These are phyloP conservation scores for Diadegma fenestrale DNA, from an alignment of 2,888 invertebrate genomes.

Conservation along the genomic window DNA sequence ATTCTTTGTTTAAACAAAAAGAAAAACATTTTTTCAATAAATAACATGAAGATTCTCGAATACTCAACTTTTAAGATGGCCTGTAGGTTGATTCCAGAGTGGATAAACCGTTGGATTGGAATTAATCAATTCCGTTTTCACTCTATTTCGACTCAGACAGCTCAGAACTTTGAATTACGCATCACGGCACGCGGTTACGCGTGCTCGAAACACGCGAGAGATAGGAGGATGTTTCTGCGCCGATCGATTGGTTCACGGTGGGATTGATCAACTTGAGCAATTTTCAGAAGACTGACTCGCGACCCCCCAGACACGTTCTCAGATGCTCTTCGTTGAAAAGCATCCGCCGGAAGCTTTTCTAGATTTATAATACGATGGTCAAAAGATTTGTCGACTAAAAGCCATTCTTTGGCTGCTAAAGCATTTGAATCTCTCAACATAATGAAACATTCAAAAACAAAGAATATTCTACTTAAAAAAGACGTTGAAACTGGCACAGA, in stretches of 20 bases:
- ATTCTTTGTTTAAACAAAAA: no score
- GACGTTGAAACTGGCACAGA: neutral
- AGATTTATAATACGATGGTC: conserved; percentile 4
- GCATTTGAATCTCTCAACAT: neutral
- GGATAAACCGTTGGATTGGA: conserved; percentile 24
- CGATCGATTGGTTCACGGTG: neutral
- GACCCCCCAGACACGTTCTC: conserved; percentile 11
- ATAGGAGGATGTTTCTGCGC: neutral
- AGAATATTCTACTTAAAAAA: no score
- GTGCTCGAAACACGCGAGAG: conserved; percentile 6
- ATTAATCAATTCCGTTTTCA: conserved; percentile 66
- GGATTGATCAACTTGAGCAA: conserved; percentile 32
- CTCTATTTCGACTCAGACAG: conserved; percentile 6
- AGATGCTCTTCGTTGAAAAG: conserved; percentile 16
- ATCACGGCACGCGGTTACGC: conserved; percentile 17
- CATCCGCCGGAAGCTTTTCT: neutral
- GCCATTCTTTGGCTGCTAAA: neutral
- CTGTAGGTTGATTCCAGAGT: neutral
- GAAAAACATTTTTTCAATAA: no score
- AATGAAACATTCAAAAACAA: no score
- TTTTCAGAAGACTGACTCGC: neutral
- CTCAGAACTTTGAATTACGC: conserved; percentile 15
- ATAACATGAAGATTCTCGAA: no score
- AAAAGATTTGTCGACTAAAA: neutral
- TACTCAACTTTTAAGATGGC: neutral